Conservation (phyloP, 2,797 vertebrate species). For the Rhynchotus rufescens region DNA sequence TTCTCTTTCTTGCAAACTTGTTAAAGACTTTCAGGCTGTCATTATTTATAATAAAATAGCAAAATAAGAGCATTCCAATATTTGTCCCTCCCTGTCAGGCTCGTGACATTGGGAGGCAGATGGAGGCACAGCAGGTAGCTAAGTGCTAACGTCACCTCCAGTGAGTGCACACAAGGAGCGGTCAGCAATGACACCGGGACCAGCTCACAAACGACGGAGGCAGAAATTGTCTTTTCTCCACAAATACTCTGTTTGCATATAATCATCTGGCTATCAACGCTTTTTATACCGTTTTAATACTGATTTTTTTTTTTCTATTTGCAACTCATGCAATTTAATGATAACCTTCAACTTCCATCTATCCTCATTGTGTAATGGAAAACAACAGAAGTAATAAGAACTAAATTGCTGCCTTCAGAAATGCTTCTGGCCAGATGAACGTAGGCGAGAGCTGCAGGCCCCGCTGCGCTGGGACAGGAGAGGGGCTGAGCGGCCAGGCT, state of each 20-base stretch:
- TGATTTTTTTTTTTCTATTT: slow-evolving; percentile 47
- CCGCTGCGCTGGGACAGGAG: no score
- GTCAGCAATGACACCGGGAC: slow-evolving; percentile 40
- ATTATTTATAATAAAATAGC: not conserved
- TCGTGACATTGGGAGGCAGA: slow-evolving; percentile 57
- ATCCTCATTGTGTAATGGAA: not conserved
- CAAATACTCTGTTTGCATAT: slow-evolving; percentile 34
- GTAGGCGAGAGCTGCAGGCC: not conserved
- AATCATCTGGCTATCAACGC: slow-evolving; percentile 77
- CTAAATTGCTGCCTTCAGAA: not conserved
- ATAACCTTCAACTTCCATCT: slow-evolving; percentile 41
- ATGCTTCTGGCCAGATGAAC: not conserved
- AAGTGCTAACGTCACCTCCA: slow-evolving; percentile 57
- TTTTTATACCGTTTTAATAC: slow-evolving; percentile 10
- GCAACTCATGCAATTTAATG: not conserved
- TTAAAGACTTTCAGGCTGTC: not conserved
- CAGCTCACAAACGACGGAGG: not conserved
- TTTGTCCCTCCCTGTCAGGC: not conserved
- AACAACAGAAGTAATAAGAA: not conserved
- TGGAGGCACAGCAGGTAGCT: slow-evolving; percentile 74
- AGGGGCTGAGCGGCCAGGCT: not conserved
- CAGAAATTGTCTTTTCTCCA: slow-evolving; percentile 31
- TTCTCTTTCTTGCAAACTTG: not conserved
- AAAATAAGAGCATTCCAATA: not conserved
- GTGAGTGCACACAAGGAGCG: slow-evolving; percentile 68